A percentile compares a stretch with the other conserved stretches of the same genome.
These are phyloP conservation scores for Drosophila insularis DNA, from an alignment of 1,140 invertebrate species.

Conservation along the genomic window DNA sequence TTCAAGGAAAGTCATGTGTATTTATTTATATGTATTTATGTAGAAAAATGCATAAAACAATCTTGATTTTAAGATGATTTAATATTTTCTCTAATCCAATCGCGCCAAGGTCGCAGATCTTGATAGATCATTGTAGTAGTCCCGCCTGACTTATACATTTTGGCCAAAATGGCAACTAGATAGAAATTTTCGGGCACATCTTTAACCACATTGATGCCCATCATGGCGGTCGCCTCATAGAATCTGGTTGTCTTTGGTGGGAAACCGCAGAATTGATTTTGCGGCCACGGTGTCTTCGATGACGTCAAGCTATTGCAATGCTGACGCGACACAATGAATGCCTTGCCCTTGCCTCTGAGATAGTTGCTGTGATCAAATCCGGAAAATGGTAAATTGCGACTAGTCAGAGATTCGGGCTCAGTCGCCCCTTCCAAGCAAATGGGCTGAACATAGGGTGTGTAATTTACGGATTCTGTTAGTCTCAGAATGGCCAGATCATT, in stretches of 20 bases:
- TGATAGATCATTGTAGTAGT: conserved; percentile 44
- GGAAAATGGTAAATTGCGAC: conserved; percentile 46
- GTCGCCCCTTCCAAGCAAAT: conserved; percentile 40
- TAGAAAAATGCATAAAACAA: neutral
- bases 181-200: conserved; percentile 55
- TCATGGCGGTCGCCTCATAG: conserved; percentile 43
- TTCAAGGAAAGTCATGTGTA: neutral
- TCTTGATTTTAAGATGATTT: neutral
- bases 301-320: conserved; percentile 37
- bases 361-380: conserved; percentile 30
- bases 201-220: conserved; percentile 47
- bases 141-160: neutral
- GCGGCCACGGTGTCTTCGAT: conserved; percentile 24
- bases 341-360: conserved; percentile 42
- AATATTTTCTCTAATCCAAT: conserved; percentile 45
- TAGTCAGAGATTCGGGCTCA: conserved; percentile 43
- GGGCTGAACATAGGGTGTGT: conserved; percentile 40
- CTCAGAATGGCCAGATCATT: conserved; percentile 55
- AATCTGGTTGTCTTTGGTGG: conserved; percentile 36
- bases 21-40: neutral
- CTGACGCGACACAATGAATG: conserved; percentile 35
- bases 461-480: conserved; percentile 33
- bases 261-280: conserved; percentile 54
- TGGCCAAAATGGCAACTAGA: conserved; percentile 40
- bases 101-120: conserved; percentile 44